Conservation (phyloP, 2,113 vertebrate species). For the Oncorhynchus clarkii region DNA sequence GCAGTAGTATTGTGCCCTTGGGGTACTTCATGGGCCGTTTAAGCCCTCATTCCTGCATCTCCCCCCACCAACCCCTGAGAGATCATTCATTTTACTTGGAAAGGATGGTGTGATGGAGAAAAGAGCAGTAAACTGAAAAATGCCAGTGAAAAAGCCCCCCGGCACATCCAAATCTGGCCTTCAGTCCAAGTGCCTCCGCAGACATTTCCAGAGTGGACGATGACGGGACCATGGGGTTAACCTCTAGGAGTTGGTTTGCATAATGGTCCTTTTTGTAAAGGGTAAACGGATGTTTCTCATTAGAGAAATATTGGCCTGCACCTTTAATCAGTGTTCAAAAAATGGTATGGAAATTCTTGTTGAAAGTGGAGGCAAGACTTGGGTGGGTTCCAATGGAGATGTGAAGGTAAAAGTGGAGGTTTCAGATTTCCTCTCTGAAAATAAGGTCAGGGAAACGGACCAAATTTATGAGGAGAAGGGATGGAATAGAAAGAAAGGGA, state of each 20-base stretch:
- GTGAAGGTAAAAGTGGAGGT: not conserved
- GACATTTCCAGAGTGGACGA: not conserved
- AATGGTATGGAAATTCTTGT: not conserved
- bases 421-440: not conserved
- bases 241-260: not conserved
- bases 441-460: not conserved
- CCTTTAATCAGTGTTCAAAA: not conserved
- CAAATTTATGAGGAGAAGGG: not conserved
- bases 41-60: conserved; percentile 39
- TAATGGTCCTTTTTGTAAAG: not conserved
- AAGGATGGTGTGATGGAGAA: conserved; percentile 52
- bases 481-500: not conserved
- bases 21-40: conserved; percentile 52
- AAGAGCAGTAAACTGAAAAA: conserved; percentile 41
- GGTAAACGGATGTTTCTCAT: not conserved
- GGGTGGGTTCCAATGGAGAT: not conserved
- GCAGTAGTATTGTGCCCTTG: conserved; percentile 32
- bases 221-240: not conserved
- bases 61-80: conserved; percentile 35
- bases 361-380: not conserved
- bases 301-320: not conserved
- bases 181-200: not conserved
- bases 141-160: conserved; percentile 25
- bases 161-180: conserved; percentile 28
- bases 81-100: conserved; percentile 35